phyloP scores from a whole-genome alignment of 2,797 vertebrate species.

The Petrocephalus schoutedeni region DNA sequence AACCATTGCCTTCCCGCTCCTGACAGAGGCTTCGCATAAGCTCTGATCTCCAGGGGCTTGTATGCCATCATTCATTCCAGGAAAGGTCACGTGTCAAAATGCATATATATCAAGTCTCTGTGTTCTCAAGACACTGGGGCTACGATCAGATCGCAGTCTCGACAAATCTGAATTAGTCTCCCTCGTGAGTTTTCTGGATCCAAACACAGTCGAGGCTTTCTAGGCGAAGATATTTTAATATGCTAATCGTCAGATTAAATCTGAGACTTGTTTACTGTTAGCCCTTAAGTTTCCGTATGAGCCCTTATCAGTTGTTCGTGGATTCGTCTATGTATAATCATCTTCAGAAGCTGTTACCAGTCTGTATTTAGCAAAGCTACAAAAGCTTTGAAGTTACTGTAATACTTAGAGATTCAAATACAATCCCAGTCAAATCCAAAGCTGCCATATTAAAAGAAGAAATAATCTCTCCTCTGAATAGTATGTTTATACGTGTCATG shows the following conservation, averaged over 20 bases:
- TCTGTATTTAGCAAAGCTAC: not conserved
- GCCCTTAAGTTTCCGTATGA: not conserved
- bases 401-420: not conserved
- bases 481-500: not conserved
- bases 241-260: not conserved
- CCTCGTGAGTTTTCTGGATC: not conserved
- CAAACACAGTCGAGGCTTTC: not conserved
- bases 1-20: conserved; percentile 7
- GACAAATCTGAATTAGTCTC: conserved; percentile 7
- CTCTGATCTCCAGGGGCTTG: not conserved
- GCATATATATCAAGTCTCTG: conserved; percentile 9
- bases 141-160: not conserved
- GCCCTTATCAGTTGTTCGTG: conserved; percentile 15
- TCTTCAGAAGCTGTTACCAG: conserved; percentile 1
- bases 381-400: conserved; percentile 8
- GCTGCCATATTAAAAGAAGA: not conserved
- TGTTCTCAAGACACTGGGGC: not conserved
- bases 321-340: conserved; percentile 7
- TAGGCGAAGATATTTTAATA: not conserved
- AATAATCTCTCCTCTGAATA: not conserved
- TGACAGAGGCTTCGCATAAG: not conserved
- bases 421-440: conserved; percentile 10
- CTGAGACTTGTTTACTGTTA: not conserved
- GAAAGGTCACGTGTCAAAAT: conserved; percentile 29
- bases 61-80: conserved; percentile 14